Evolutionary conservation across 2,113 vertebrate species (phyloP).

Genomic region (Archilochus colubris): DNA sequence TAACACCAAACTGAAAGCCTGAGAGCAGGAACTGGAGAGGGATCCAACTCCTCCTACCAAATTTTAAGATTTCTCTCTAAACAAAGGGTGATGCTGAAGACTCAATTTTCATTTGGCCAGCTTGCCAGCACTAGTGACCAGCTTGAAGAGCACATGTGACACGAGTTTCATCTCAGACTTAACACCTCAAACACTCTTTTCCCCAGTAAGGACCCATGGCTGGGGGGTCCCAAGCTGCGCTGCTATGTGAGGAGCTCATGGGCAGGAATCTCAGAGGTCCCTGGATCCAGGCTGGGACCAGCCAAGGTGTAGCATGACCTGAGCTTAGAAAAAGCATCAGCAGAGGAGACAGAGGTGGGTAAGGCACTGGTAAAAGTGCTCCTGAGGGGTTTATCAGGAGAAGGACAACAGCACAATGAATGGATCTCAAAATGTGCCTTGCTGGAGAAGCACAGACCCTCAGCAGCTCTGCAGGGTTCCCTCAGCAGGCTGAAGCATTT

Average conservation of each 20-base stretch:
- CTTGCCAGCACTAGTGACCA: background rate
- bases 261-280: rapidly evolving
- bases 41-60: background rate
- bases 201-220: background rate
- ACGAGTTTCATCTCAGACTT: rapidly evolving
- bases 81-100: background rate
- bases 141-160: rapidly evolving
- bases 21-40: background rate
- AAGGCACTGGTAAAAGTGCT: background rate
- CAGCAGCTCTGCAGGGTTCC: background rate
- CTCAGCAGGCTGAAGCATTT: background rate
- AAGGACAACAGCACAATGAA: background rate
- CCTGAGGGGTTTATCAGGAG: background rate
- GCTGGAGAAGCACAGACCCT: background rate
- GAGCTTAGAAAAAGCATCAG: background rate
- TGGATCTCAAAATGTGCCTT: rapidly evolving
- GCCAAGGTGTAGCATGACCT: background rate
- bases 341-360: rapidly evolving
- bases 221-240: background rate
- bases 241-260: rapidly evolving
- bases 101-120: background rate
- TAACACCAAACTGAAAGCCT: background rate
- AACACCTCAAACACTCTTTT: background rate
- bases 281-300: background rate
- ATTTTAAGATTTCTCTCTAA: background rate